Conservation (phyloP, 2,113 vertebrate species). For the Climacteris rufus region DNA sequence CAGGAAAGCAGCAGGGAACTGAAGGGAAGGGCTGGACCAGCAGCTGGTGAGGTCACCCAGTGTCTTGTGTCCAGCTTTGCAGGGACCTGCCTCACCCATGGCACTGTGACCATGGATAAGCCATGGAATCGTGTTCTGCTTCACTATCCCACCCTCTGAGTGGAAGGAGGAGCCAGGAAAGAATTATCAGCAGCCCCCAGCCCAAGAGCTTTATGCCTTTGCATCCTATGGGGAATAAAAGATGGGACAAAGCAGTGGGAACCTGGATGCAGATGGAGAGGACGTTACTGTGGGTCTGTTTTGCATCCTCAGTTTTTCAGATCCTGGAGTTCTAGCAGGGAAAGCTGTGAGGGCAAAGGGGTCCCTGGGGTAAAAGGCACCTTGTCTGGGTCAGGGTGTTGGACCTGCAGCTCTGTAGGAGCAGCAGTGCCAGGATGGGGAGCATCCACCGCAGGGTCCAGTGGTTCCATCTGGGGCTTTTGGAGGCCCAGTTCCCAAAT, state of each 20-base stretch:
- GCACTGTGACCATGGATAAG: neutral
- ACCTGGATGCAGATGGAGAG: neutral
- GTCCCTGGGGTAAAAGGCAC: neutral
- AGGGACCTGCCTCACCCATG: neutral
- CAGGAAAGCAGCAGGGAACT: neutral
- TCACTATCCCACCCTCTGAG: neutral
- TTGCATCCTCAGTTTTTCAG: neutral
- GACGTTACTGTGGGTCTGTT: fast-evolving
- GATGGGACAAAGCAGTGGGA: neutral
- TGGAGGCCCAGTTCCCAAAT: neutral
- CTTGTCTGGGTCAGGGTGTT: neutral
- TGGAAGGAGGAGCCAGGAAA: neutral
- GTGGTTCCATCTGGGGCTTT: neutral
- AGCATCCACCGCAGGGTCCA: neutral
- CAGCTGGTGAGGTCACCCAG: neutral
- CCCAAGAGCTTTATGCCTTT: neutral
- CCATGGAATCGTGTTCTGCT: fast-evolving
- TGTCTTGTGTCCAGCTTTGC: neutral
- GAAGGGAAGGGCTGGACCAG: neutral
- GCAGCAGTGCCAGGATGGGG: fast-evolving
- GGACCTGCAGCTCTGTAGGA: neutral
- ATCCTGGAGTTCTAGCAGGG: neutral
- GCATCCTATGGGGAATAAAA: neutral
- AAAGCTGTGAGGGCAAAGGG: neutral
- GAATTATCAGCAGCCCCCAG: fast-evolving